A percentile compares a stretch with the other conserved stretches of the same genome.
Conservation (phyloP, 1,140 invertebrate genomes). For the Dreissena polymorpha region DNA sequence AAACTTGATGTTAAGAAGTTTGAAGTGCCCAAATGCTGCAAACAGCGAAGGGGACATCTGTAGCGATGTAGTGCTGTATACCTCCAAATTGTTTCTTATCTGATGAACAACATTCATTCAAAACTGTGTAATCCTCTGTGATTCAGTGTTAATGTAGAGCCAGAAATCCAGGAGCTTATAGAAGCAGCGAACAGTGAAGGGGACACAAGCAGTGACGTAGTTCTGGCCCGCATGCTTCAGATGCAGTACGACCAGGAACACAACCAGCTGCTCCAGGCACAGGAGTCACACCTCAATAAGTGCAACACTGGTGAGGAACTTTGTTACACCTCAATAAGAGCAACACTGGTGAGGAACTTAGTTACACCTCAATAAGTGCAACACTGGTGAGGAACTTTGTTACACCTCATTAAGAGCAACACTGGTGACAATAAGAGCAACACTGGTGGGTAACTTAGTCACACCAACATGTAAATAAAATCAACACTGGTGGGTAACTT, state of each 20-base stretch:
- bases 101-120: too few relatives aligned
- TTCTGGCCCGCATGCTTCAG: slow-evolving; percentile 94
- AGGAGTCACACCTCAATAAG: slow-evolving; percentile 91
- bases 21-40: too few relatives aligned
- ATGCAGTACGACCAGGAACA: slow-evolving; percentile 93
- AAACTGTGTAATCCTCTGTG: too few relatives aligned
- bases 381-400: slow-evolving; percentile 79
- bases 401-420: too few relatives aligned
- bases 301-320: slow-evolving; percentile 81
- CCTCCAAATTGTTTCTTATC: too few relatives aligned
- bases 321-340: too few relatives aligned
- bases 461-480: background rate
- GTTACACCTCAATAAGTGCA: slow-evolving; percentile 88
- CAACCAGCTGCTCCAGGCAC: slow-evolving; percentile 88
- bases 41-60: too few relatives aligned
- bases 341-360: too few relatives aligned
- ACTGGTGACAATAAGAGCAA: slow-evolving; percentile 89
- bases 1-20: too few relatives aligned
- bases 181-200: slow-evolving; percentile 45
- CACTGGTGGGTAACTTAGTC: slow-evolving; percentile 76
- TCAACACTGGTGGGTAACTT: too few relatives aligned
- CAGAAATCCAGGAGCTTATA: slow-evolving; percentile 63
- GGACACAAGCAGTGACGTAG: slow-evolving; percentile 84
- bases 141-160: slow-evolving; percentile 17
- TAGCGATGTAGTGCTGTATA: too few relatives aligned